These are phyloP conservation scores for Erebia palarica DNA, from an alignment of 2,888 invertebrate genomes.

Conservation along the genomic window DNA sequence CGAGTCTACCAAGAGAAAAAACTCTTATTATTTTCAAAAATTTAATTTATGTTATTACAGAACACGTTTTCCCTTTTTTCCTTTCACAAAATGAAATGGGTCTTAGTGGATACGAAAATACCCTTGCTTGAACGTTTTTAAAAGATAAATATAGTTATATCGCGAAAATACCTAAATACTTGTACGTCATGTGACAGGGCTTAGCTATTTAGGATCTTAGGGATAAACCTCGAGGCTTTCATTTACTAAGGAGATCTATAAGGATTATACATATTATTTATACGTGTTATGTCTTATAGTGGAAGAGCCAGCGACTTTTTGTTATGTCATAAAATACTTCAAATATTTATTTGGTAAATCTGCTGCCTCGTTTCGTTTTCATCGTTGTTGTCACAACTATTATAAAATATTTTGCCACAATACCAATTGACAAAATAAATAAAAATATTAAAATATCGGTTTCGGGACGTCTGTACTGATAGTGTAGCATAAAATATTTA, in stretches of 20 bases:
- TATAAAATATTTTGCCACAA: too few species aligned
- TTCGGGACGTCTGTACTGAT: too few species aligned
- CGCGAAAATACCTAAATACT: conserved; percentile 19
- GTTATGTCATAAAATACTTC: too few species aligned
- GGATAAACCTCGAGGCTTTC: conserved; percentile 33
- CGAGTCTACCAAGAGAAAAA: too few species aligned
- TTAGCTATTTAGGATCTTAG: conserved; percentile 29
- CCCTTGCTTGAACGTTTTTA: not conserved
- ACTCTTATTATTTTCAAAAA: too few species aligned
- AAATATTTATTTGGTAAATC: too few species aligned
- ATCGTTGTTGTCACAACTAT: too few species aligned
- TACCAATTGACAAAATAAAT: too few species aligned
- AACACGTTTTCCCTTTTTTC: not conserved
- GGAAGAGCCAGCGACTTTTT: not conserved
- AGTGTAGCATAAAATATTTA: too few species aligned
- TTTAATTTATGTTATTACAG: too few species aligned
- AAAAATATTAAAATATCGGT: too few species aligned
- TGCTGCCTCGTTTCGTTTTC: too few species aligned
- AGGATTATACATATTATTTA: conserved; percentile 27
- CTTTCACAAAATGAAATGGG: not conserved
- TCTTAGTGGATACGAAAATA: conserved; percentile 17
- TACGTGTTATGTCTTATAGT: conserved; percentile 11
- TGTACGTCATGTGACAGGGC: conserved; percentile 17
- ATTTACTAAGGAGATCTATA: conserved; percentile 34
- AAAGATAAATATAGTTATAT: not conserved